Evolutionary conservation across 2,797 vertebrate species (phyloP).

Genomic region (Acrossocheilus wenchowensis): DNA sequence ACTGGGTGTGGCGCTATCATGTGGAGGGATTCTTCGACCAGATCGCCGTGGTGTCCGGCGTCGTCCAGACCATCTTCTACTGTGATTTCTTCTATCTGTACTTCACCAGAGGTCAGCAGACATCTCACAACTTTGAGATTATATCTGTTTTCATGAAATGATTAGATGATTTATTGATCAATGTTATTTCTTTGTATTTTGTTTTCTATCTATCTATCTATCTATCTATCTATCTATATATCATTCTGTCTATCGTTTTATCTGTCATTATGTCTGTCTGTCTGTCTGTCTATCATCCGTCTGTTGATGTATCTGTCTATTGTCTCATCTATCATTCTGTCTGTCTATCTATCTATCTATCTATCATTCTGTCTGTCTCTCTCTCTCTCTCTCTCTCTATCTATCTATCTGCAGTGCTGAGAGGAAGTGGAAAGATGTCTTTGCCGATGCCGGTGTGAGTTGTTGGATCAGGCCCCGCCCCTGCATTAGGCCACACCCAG

Average conservation of each 20-base stretch:
- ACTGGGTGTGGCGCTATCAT: slow-evolving; percentile 96
- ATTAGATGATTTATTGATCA: not conserved
- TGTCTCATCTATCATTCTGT: not conserved
- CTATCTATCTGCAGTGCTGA: slow-evolving; percentile 69
- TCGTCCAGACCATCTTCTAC: slow-evolving; percentile 97
- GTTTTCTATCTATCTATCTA: not conserved
- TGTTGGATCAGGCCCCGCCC: not conserved
- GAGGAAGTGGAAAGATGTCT: slow-evolving; percentile 77
- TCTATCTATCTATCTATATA: not conserved
- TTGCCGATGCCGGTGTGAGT: slow-evolving; percentile 80
- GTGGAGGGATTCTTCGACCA: slow-evolving; percentile 92
- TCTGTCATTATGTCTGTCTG: not conserved
- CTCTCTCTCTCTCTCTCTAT: not conserved
- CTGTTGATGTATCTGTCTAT: no score
- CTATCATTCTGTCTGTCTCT: not conserved
- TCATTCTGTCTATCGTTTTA: not conserved
- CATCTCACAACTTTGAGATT: not conserved
- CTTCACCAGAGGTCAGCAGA: slow-evolving; percentile 85
- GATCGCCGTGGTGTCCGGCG: slow-evolving; percentile 92
- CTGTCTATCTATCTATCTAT: not conserved
- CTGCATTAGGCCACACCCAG: not conserved
- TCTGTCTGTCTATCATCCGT: not conserved
- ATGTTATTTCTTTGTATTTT: not conserved
- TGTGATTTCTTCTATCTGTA: slow-evolving; percentile 99
- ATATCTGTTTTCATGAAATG: not conserved